Conservation (phyloP, 1,140 invertebrate species). For the Fopius arisanus region DNA sequence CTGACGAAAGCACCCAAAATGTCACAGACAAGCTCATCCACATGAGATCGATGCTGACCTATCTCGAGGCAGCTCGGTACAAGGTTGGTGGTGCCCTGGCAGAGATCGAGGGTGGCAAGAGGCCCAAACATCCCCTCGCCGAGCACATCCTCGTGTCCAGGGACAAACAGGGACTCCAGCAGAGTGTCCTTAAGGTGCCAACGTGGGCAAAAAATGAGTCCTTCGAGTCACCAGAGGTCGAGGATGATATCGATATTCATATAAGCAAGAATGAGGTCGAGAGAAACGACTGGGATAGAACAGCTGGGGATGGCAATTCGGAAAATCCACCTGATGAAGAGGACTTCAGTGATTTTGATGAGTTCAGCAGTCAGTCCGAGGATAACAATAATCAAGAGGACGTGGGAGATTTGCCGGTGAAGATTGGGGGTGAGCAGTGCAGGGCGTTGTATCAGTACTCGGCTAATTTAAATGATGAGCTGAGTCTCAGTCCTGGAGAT, state of each 20-base stretch:
- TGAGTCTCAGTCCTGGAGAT: slow-evolving; percentile 84
- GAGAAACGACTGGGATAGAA: slow-evolving; percentile 75
- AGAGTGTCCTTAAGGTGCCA: slow-evolving; percentile 86
- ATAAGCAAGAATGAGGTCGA: slow-evolving; percentile 54
- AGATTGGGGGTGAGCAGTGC: slow-evolving; percentile 72
- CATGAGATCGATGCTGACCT: slow-evolving; percentile 90
- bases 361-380: slow-evolving; percentile 63
- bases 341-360: slow-evolving; percentile 67
- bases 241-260: slow-evolving; percentile 56
- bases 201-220: slow-evolving; percentile 77
- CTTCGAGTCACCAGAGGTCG: slow-evolving; percentile 68
- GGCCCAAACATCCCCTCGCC: slow-evolving; percentile 80
- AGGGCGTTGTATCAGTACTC: slow-evolving; percentile 87
- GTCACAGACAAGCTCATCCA: slow-evolving; percentile 91
- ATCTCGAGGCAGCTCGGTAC: slow-evolving; percentile 87
- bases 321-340: slow-evolving; percentile 60
- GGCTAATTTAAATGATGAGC: slow-evolving; percentile 87
- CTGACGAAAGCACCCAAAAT: slow-evolving; percentile 90
- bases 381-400: slow-evolving; percentile 60
- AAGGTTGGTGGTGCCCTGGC: slow-evolving; percentile 85
- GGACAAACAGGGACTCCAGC: slow-evolving; percentile 88
- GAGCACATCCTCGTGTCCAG: slow-evolving; percentile 86
- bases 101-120: slow-evolving; percentile 80
- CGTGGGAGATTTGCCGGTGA: slow-evolving; percentile 38
- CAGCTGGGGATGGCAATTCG: slow-evolving; percentile 83